Evolutionary conservation across 2,888 invertebrate species (phyloP), one percentile per base, ranked within the genome.

Genomic region (Apodemia duryi): DNA sequence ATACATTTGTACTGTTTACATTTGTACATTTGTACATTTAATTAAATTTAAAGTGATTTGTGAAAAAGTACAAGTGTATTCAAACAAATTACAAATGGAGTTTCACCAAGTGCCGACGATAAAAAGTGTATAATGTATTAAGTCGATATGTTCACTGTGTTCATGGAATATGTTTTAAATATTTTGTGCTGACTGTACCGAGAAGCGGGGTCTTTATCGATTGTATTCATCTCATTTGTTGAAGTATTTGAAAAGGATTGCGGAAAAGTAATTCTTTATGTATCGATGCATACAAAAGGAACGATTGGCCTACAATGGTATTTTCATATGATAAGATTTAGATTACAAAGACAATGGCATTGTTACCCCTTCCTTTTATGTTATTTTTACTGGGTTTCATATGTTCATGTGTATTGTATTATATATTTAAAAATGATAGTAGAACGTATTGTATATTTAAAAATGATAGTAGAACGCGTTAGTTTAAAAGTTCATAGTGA

Each of bases 161-260:
- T 4, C 32, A 32, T 32, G 4, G 4, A 5, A 13, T 7, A 13
- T 49, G n/a, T 51, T 51, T 21, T 10, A 21, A 28, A 13, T 6
- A 13, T 13, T 11, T 13, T 57, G 32, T 57, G 54, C 54, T 57
- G 11, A 6, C 32, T 10, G 29, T 57, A 57, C 29, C 29, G 32
- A 32, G 9, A 13, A 13, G 10, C 54, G 61, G 6, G 21, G 10
- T 64, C 41, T 38, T 64, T 64, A 64, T 64, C 61, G 61, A 41
- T 61, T 61, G 43, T 62, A 46, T 51, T 61, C 64, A 61, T 64
- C 61, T 64, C 64, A 64, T 64, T 64, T 64, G 61, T 61, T 61
- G 51, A 38, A 65, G 61, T 65, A 61, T 65, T 51, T 28, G 64
- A 51, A 63, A 65, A 65, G 64, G 51, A 65, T 61, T 61, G 64